Base-by-base conservation (phyloP, 2,113 vertebrate genomes). In the Ondatra zibethicus region DNA sequence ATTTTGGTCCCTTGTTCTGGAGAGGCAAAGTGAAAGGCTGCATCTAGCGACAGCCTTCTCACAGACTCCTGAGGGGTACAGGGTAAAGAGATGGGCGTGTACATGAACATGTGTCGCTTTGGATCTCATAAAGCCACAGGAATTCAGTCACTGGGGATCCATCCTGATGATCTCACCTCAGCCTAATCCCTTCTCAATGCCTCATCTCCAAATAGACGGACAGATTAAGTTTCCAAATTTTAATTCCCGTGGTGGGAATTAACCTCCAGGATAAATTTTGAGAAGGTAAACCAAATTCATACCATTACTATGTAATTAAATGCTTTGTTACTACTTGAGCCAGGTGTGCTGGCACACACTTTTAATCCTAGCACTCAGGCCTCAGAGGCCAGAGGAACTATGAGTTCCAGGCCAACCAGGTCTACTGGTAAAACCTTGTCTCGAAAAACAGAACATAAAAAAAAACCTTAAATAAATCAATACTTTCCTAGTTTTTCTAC, bases 391-490 rank as follows among this genome's bases (percentile, higher is more conserved):
- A 68, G 66, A 70, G 19, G 65, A 88, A 27, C n/a, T 45, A 5
- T 25, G 33, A 27, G 21, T n/a, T 88, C 33, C 21, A 86, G 29
- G 42, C 84, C 36, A 66, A 23, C 63, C n/a, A 31, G 25, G 55
- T n/a, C 55, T 63, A 17, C 13, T 33, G 61, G 82, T 25, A 12
- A 50, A 33, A 70, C 11, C 47, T 47, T n/a, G 63, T 36, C 47
- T 47, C 29, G 23, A 66, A 66, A 42, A 85, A 42, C 5, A 19
- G 16, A 78, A 50, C 10, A 45, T 13, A 23, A 66, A 52, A 78
- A 93, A 89, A 95, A 65, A 19, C 70, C 76, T 81, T 95, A 45
- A 76, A 72, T 63, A 92, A 94, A 91, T 36, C 89, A 91, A 76
- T 45, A 27, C 25, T 61, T 96, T 92, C 13, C 25, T 73, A 73